These are phyloP conservation scores for Theonella swinhoei DNA, from an alignment of 37 sponge, comb jelly and placozoan genomes.

Conservation along the genomic window DNA sequence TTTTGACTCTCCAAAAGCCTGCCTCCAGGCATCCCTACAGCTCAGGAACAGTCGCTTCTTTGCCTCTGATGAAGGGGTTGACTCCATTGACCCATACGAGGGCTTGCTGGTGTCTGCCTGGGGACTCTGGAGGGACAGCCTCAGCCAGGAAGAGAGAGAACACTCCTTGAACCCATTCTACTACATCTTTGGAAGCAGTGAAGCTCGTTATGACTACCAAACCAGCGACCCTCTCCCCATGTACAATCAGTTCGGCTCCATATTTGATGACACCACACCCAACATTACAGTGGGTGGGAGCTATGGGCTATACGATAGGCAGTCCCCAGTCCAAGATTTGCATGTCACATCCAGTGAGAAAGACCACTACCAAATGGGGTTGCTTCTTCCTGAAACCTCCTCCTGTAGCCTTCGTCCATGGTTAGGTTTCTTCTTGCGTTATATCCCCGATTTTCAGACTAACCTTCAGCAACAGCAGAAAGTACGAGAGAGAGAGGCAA, in stretches of 20 bases:
- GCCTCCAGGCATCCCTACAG: slow-evolving; percentile 49
- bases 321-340: background rate
- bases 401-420: slow-evolving; percentile 51
- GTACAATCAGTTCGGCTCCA: background rate
- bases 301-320: slow-evolving; percentile 16
- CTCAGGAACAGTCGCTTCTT: slow-evolving; percentile 42
- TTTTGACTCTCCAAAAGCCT: slow-evolving; percentile 73
- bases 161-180: slow-evolving; percentile 72
- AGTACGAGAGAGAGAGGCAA: slow-evolving; percentile 21
- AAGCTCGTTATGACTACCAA: slow-evolving; percentile 43
- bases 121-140: slow-evolving; percentile 62
- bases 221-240: slow-evolving; percentile 4
- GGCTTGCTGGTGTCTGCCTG: slow-evolving; percentile 67
- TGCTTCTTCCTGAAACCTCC: slow-evolving; percentile 61
- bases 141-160: slow-evolving; percentile 63
- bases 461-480: background rate
- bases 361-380: slow-evolving; percentile 3
- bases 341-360: background rate
- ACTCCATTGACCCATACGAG: slow-evolving; percentile 32
- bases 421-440: slow-evolving; percentile 68
- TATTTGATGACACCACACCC: slow-evolving; percentile 30
- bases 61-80: slow-evolving; percentile 43
- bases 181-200: slow-evolving; percentile 76
- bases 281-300: slow-evolving; percentile 16
- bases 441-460: slow-evolving; percentile 35